These are phyloP conservation scores for Diabrotica virgifera DNA, from an alignment of 1,140 invertebrate genomes.

Conservation along the genomic window DNA sequence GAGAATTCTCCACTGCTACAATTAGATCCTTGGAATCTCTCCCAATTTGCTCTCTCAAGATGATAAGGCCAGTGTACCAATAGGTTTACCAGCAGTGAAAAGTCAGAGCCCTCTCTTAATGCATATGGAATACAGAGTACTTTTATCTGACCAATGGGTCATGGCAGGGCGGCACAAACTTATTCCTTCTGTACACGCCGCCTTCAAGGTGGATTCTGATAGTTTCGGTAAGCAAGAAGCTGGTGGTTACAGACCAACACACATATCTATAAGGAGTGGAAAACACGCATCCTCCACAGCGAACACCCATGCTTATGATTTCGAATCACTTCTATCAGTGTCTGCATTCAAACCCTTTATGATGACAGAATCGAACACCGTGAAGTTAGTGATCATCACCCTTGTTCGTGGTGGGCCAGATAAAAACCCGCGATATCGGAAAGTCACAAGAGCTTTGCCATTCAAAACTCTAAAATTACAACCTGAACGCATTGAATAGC, in stretches of 20 bases:
- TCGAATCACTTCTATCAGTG: too few relatives aligned
- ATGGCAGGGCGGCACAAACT: slow-evolving; percentile 46
- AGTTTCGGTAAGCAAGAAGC: slow-evolving; percentile 34
- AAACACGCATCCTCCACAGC: slow-evolving; percentile 25
- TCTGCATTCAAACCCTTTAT: too few relatives aligned
- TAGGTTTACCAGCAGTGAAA: slow-evolving; percentile 41
- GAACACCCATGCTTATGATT: too few relatives aligned
- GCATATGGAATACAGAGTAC: slow-evolving; percentile 46
- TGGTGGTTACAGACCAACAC: slow-evolving; percentile 40
- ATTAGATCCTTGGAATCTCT: neutral
- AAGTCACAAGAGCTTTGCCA: too few relatives aligned
- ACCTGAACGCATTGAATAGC: too few relatives aligned
- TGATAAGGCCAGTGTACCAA: slow-evolving; percentile 35
- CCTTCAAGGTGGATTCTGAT: slow-evolving; percentile 33
- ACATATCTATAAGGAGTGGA: slow-evolving; percentile 42
- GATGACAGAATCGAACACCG: too few relatives aligned
- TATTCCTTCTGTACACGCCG: slow-evolving; percentile 40
- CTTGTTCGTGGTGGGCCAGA: too few relatives aligned
- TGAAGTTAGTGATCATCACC: too few relatives aligned
- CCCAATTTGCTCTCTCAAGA: slow-evolving; percentile 36
- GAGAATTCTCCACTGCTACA: slow-evolving; percentile 21
- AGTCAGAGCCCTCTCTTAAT: slow-evolving; percentile 44
- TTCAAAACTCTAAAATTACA: too few relatives aligned
- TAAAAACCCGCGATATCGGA: too few relatives aligned
- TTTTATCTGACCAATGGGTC: slow-evolving; percentile 44